A percentile compares a stretch with the other conserved stretches of the same genome.
Conservation (phyloP, 2,888 invertebrate species). For the Cremastobaeus sp. region DNA sequence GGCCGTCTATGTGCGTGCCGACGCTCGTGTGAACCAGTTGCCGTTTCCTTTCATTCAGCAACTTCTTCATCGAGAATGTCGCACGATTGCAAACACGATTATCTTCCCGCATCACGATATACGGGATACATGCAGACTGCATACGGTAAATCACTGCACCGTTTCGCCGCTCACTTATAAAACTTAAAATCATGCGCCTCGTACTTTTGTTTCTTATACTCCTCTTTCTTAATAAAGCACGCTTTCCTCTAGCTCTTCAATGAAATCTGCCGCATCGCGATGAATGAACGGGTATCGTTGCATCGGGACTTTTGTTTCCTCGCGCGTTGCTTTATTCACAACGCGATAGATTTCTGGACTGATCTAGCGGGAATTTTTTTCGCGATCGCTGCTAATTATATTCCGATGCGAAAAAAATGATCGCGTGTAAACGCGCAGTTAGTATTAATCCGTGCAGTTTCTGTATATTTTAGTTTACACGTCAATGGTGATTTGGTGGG, state of each 20-base stretch:
- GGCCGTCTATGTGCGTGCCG: slow-evolving; percentile 67
- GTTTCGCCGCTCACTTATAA: slow-evolving; percentile 46
- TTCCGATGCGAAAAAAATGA: slow-evolving; percentile 30
- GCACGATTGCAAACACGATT: slow-evolving; percentile 72
- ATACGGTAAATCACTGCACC: slow-evolving; percentile 59
- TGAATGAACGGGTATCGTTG: slow-evolving; percentile 19
- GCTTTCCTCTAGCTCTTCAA: slow-evolving; percentile 27
- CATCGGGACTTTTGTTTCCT: slow-evolving; percentile 19
- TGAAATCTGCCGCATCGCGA: slow-evolving; percentile 16
- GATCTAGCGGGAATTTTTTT: slow-evolving; percentile 13
- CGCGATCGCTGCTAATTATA: slow-evolving; percentile 19
- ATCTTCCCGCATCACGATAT: slow-evolving; percentile 61
- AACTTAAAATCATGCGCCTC: slow-evolving; percentile 25
- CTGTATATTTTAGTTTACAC: slow-evolving; percentile 32
- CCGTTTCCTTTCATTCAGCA: slow-evolving; percentile 75
- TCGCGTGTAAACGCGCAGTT: slow-evolving; percentile 37
- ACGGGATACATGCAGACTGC: slow-evolving; percentile 56
- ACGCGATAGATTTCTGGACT: slow-evolving; percentile 6
- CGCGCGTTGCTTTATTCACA: neutral
- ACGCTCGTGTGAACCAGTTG: slow-evolving; percentile 73
- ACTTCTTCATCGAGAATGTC: slow-evolving; percentile 74
- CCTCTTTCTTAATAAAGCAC: slow-evolving; percentile 27
- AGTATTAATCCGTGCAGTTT: slow-evolving; percentile 36
- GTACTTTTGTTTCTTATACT: slow-evolving; percentile 20
- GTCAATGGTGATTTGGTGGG: slow-evolving; percentile 27